These are phyloP conservation scores for Aradophagus sp. DNA, from an alignment of 1,140 invertebrate species.

Conservation along the genomic window DNA sequence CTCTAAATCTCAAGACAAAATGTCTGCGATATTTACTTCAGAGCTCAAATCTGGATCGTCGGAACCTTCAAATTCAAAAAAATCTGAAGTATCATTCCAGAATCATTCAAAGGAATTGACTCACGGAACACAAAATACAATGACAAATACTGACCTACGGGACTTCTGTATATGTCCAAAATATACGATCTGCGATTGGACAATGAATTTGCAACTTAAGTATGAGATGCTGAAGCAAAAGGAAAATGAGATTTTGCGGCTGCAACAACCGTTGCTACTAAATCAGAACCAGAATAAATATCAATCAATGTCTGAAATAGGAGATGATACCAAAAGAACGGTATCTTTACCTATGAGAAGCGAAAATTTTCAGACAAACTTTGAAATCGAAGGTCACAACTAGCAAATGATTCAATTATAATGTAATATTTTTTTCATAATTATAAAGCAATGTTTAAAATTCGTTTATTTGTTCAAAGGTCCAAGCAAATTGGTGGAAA, in stretches of 20 bases:
- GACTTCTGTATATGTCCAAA: slow-evolving; percentile 18
- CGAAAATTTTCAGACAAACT: neutral
- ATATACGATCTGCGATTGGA: slow-evolving; percentile 29
- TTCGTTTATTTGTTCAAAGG: no score
- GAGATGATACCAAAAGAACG: slow-evolving; percentile 7
- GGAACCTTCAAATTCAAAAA: neutral
- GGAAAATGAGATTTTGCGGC: slow-evolving; percentile 6
- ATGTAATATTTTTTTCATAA: no score
- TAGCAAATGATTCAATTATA: no score
- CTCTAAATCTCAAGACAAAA: no score
- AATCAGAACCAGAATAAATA: no score
- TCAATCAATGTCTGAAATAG: neutral
- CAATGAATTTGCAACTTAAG: slow-evolving; percentile 10
- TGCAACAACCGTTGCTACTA: no score
- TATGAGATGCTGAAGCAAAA: slow-evolving; percentile 19
- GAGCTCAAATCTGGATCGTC: no score
- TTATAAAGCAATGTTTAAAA: no score
- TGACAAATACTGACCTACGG: slow-evolving; percentile 2
- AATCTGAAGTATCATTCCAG: neutral
- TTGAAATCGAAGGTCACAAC: neutral
- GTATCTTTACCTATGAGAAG: neutral
- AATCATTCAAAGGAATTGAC: neutral
- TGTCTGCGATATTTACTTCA: no score
- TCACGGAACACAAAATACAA: neutral
- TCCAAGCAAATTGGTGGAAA: no score